These are phyloP conservation scores for Tursiops truncatus DNA, from an alignment of 2,113 vertebrate genomes.

Conservation along the genomic window DNA sequence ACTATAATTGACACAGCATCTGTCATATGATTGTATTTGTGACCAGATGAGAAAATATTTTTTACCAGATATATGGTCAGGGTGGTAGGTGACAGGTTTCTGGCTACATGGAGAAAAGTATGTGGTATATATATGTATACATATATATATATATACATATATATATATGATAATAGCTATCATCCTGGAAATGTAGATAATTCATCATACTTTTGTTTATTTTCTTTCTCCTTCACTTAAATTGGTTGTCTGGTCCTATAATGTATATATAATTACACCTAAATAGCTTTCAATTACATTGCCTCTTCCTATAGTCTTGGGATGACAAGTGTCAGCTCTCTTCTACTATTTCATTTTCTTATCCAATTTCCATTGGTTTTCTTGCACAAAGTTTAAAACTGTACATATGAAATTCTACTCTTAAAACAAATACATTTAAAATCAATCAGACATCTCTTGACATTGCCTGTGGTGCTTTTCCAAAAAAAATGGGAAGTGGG, in stretches of 20 bases:
- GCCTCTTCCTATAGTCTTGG: not conserved
- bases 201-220: not conserved
- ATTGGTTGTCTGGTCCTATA: not conserved
- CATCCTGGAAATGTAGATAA: not conserved
- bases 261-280: not conserved
- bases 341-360: not conserved
- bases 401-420: not conserved
- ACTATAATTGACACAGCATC: not conserved
- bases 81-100: not conserved
- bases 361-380: not conserved
- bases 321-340: not conserved
- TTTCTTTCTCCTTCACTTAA: not conserved
- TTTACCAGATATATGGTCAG: not conserved
- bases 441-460: not conserved
- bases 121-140: not conserved
- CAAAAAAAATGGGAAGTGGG: not conserved
- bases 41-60: not conserved
- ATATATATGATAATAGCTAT: not conserved
- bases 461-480: not conserved
- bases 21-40: not conserved
- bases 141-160: no score
- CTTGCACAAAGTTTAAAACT: not conserved
- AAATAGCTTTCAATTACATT: not conserved
- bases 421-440: not conserved
- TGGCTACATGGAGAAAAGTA: not conserved